These are phyloP conservation scores for Aphrophora alni DNA, from an alignment of 2,888 invertebrate genomes.

Conservation along the genomic window DNA sequence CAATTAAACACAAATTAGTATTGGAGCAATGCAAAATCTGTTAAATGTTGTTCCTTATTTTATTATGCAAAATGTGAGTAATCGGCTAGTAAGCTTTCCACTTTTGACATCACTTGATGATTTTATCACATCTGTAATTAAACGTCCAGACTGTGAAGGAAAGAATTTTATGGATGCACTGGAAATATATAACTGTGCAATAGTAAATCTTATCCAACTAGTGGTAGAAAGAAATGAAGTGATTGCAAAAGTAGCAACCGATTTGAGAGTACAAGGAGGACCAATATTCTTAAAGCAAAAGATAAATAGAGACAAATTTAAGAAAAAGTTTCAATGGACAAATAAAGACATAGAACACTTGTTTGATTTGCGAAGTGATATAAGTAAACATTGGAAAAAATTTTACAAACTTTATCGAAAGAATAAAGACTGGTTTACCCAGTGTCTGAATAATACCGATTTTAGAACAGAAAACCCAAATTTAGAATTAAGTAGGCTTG, in stretches of 20 bases:
- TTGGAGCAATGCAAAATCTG: neutral
- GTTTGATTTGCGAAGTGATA: slow-evolving; percentile 24
- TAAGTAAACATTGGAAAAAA: slow-evolving; percentile 22
- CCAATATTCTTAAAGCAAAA: slow-evolving; percentile 24
- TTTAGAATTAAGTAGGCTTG: neutral
- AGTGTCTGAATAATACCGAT: neutral
- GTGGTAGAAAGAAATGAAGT: slow-evolving; percentile 2
- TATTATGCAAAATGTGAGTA: neutral
- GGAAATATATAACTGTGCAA: slow-evolving; percentile 25
- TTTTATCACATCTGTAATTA: neutral
- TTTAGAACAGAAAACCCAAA: neutral
- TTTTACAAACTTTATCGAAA: slow-evolving; percentile 27
- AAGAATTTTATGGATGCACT: slow-evolving; percentile 25
- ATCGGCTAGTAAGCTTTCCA: neutral
- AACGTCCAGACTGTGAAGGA: neutral
- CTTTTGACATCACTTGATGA: neutral
- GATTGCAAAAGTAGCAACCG: slow-evolving; percentile 15
- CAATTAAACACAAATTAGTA: neutral
- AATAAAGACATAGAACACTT: slow-evolving; percentile 19
- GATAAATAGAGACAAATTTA: slow-evolving; percentile 7
- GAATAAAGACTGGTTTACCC: neutral
- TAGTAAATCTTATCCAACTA: neutral
- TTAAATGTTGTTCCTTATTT: neutral
- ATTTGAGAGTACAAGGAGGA: slow-evolving; percentile 21
- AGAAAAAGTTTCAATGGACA: slow-evolving; percentile 27